Evolutionary conservation across 1,140 invertebrate genomes (phyloP), one percentile per base, ranked within the genome.

Genomic region (Caenorhabditis briggsae): DNA sequence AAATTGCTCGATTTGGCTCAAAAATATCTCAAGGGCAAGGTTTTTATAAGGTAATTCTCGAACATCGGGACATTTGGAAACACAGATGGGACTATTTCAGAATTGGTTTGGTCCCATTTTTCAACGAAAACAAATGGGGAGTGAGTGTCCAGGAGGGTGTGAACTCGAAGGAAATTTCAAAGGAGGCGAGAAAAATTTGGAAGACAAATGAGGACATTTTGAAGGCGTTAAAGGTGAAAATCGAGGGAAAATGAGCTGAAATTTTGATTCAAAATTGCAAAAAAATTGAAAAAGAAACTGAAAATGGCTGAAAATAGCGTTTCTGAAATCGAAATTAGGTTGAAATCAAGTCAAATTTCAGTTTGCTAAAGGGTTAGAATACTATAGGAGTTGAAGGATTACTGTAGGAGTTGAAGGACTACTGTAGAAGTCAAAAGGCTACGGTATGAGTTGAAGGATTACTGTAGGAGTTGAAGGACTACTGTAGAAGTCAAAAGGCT

Each of bases 41-140:
- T 78, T 78, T 53, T 12, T 50, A 78, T 78, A 2, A 50, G 70
- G 70, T 78, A 78, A 48, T 2, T 1, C 1, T 9, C 1, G 18
- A 46, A 33, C 14, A 74, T 33, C 61, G 11, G 18, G 33, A 65
- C n/a, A 9, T 20, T 65, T n/a, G 33, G 23, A 65, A 41, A 18
- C 23, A 41, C 18, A 16, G 50, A 16, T 53, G 50, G 2, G 2
- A 53, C n/a, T 46, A 2, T 48, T 70, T 46, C 64, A 78, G 70
- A 78, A 46, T 78, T 78, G 70, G 70, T 18, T 7, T 78, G 2
- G 70, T 78, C 5, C 46, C 70, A 50, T n/a, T 78, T 78, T 53
- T 78, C 20, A n/a, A 78, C 23, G 70, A 78, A n/a, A 50, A 9
- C 8, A 20, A 23, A 25, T 18, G 23, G 6, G 70, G 70, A 11